Evolutionary conservation across 2,113 vertebrate genomes (phyloP).

Genomic region (Etia nguti): DNA sequence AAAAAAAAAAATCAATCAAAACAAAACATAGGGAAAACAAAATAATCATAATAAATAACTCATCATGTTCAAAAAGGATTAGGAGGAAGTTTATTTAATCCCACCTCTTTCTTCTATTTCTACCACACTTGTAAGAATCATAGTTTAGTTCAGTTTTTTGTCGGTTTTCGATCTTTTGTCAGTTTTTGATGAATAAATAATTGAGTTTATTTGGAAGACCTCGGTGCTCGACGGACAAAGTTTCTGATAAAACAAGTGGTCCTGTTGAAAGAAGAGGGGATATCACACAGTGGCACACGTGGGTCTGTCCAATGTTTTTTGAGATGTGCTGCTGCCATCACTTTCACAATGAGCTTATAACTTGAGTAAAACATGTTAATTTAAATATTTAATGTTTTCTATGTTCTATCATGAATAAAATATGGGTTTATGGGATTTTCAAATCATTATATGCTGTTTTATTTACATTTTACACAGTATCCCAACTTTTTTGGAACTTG

Average conservation of each 20-base stretch:
- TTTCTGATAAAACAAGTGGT: background rate
- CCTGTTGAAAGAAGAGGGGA: background rate
- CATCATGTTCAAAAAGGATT: background rate
- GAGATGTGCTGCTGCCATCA: background rate
- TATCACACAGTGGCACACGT: background rate
- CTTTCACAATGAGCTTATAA: background rate
- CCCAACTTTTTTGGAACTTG: background rate
- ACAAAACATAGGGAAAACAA: background rate
- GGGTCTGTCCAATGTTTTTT: background rate
- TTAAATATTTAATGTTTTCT: background rate
- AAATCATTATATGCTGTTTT: background rate
- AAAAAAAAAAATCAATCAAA: background rate
- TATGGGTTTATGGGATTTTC: background rate
- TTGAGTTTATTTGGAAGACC: background rate
- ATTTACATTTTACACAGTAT: background rate
- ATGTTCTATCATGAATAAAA: background rate
- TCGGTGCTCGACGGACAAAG: background rate
- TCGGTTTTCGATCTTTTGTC: too few relatives aligned
- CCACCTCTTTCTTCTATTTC: background rate
- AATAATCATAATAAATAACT: background rate
- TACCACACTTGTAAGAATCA: background rate
- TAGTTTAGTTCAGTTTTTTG: background rate
- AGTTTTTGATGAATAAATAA: background rate
- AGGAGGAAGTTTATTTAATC: background rate
- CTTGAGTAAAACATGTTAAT: background rate